These are phyloP conservation scores for Microcaecilia unicolor DNA, from an alignment of 2,797 vertebrate species.

Conservation along the genomic window DNA sequence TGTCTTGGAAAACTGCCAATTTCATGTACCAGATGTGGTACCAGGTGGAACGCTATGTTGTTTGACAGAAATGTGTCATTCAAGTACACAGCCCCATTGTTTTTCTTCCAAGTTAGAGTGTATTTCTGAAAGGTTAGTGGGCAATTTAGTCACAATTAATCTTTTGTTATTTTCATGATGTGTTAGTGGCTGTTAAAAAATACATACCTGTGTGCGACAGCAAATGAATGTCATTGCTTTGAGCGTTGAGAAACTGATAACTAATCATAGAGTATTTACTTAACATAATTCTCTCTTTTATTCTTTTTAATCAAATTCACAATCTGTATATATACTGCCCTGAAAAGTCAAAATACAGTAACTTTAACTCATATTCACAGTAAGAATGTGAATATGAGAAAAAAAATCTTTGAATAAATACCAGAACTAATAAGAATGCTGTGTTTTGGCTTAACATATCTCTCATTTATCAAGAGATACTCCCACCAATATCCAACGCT, in stretches of 20 bases:
- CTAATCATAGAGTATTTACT: no score
- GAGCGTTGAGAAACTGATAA: not conserved
- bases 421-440: no score
- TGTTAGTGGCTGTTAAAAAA: conserved; percentile 12
- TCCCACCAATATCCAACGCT: no score
- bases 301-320: no score
- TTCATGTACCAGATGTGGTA: conserved; percentile 11
- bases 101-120: conserved; percentile 5
- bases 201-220: conserved; percentile 3
- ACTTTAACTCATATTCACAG: no score
- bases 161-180: conserved; percentile 6
- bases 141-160: conserved; percentile 15
- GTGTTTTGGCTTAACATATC: no score
- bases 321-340: no score
- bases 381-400: no score
- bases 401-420: no score
- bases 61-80: conserved; percentile 15
- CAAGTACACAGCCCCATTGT: conserved; percentile 10
- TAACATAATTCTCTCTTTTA: no score
- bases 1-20: conserved; percentile 7
- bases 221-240: conserved; percentile 1
- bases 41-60: conserved; percentile 15
- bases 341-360: no score
- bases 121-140: conserved; percentile 13
- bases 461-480: no score